Conservation (phyloP, 2,113 vertebrate species). For the Saimiri boliviensis region DNA sequence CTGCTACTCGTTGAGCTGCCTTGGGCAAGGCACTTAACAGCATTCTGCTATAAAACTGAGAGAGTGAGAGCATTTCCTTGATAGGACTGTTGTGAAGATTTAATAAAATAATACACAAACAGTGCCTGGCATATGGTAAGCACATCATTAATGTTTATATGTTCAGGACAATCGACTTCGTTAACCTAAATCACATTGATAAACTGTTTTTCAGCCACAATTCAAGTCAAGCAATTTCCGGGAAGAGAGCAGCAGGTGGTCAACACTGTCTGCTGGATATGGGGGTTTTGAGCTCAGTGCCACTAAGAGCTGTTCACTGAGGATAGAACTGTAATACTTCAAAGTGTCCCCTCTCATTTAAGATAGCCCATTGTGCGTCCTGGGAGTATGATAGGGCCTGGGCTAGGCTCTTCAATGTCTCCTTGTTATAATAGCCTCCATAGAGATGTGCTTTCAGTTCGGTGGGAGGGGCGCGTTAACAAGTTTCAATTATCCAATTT, state of each 20-base stretch:
- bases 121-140: not conserved
- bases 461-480: fast-evolving
- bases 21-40: not conserved
- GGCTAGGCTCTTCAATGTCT: not conserved
- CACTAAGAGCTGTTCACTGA: not conserved
- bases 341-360: not conserved
- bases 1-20: not conserved
- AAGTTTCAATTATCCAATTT: not conserved
- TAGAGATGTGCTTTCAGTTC: not conserved
- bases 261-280: fast-evolving
- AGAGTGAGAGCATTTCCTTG: not conserved
- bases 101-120: not conserved
- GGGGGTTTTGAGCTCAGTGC: not conserved
- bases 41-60: not conserved
- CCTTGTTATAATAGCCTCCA: not conserved
- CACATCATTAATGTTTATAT: not conserved
- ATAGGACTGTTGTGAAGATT: not conserved
- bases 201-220: not conserved
- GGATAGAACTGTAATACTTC: not conserved
- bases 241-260: not conserved
- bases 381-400: not conserved
- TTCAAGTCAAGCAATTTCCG: not conserved
- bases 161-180: not conserved
- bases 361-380: not conserved
- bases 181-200: not conserved